These are phyloP conservation scores for Notodonta ziczac DNA, from an alignment of 2,888 invertebrate genomes.

Conservation along the genomic window DNA sequence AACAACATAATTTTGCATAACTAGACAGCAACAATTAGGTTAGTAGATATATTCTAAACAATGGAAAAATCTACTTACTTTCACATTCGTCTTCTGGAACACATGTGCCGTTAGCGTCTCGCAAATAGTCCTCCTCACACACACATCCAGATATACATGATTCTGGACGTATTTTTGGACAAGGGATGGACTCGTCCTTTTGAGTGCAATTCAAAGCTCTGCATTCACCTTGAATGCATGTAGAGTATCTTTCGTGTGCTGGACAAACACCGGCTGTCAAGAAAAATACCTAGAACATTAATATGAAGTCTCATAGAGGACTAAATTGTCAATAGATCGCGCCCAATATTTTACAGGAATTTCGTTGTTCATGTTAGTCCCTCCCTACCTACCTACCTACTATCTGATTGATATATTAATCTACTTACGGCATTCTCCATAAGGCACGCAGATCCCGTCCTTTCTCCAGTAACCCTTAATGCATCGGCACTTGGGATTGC, in stretches of 20 bases:
- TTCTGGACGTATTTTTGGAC: conserved; percentile 15
- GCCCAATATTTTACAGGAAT: no score
- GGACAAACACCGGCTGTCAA: conserved; percentile 37
- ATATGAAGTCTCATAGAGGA: no score
- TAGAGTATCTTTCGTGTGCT: conserved; percentile 34
- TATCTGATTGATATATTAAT: no score
- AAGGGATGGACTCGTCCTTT: conserved; percentile 24
- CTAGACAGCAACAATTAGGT: no score
- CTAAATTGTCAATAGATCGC: no score
- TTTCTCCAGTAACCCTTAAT: conserved; percentile 46
- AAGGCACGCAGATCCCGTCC: conserved; percentile 53
- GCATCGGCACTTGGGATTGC: conserved; percentile 53
- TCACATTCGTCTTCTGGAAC: conserved; percentile 26
- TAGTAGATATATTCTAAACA: no score
- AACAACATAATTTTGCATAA: no score
- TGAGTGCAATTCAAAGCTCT: conserved; percentile 36
- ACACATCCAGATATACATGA: conserved; percentile 22
- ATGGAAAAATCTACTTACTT: conserved; percentile 13
- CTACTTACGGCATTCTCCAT: conserved; percentile 48
- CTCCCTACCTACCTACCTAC: no score
- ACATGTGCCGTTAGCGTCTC: conserved; percentile 18
- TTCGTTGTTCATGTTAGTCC: no score
- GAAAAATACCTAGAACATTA: not conserved
- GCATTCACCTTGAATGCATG: conserved; percentile 37
- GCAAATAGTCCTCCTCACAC: conserved; percentile 22